Base-by-base conservation (phyloP, 2,113 vertebrate species). In the Eretmochelys imbricata region DNA sequence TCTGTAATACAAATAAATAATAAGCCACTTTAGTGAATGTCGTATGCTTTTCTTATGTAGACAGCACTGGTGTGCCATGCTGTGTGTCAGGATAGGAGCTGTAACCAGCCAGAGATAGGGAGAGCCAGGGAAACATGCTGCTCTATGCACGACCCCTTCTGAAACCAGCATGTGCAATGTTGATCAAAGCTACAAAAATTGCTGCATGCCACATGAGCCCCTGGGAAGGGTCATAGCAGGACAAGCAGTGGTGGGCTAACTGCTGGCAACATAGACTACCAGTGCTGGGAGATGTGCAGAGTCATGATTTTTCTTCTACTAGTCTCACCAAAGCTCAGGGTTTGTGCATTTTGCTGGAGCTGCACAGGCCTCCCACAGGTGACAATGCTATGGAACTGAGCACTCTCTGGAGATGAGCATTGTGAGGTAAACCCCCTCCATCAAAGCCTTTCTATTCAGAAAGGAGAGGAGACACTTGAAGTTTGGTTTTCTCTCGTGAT, bases 191-290 rank as follows among this genome's bases (percentile, higher is more conserved):
- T 55, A 13, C 31, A 1, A 20, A 48, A 85, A 72, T 0, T 65
- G 8, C 29, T 80, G 35, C 29, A 14, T 6, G 55, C 16, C 51
- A 82, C 8, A 65, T 16, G 72, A 24, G 4, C 29, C 5, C 62
- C 92, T 1, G 0, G 76, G 29, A 3, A 27, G 80, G 16, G 76
- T 16, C 0, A 0, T 25, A 38, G 25, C 62, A 53, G 80, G 84
- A 80, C 31, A 46, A 20, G 6, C 4, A 7, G 14, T 10, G 31
- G 91, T 38, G 53, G 22, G 10, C 42, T 49, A 89, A 6, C 12
- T 65, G 85, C 78, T 17, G 31, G 42, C 17, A 48, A 19, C 14
- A 83, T 5, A 6, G 1, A 9, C 31, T 3, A 0, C 13, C 50
- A 35, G 42, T 90, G 87, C 46, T 24, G 9, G 85, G 24, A 81